phyloP scores from a whole-genome alignment of 1,140 invertebrate species.

The Drosophila sulfurigaster region DNA sequence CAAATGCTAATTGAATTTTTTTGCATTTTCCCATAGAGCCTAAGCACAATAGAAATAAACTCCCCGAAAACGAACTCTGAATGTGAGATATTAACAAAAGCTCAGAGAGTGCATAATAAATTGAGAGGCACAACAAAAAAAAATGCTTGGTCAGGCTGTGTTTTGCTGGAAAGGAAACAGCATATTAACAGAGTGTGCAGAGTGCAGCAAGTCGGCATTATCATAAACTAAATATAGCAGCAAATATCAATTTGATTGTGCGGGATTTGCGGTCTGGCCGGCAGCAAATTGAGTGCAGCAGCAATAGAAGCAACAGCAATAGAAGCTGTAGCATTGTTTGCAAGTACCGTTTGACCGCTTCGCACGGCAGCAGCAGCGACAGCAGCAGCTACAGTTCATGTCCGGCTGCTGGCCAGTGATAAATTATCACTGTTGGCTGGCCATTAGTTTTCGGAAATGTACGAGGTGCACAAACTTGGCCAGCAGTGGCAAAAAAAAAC shows the following conservation, averaged over 20 bases:
- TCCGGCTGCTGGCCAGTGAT: constrained; percentile 80
- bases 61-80: constrained; percentile 13
- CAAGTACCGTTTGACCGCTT: constrained; percentile 70
- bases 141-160: constrained; percentile 2
- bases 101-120: constrained; percentile 66
- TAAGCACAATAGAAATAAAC: constrained; percentile 19
- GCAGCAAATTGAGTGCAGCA: constrained; percentile 74
- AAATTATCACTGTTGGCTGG: constrained; percentile 79
- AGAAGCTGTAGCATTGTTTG: constrained; percentile 56
- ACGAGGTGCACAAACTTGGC: constrained; percentile 68
- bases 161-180: constrained; percentile 56
- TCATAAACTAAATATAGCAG: constrained; percentile 83
- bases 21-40: constrained; percentile 59
- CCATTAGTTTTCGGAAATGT: constrained; percentile 81
- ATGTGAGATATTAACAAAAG: constrained; percentile 31
- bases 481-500: constrained; percentile 18
- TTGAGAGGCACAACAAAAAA: constrained; percentile 1
- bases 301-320: neutral
- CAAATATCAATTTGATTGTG: constrained; percentile 83
- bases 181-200: constrained; percentile 32
- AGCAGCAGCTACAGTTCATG: constrained; percentile 55
- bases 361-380: constrained; percentile 29
- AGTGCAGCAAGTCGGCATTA: constrained; percentile 65
- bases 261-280: constrained; percentile 41
- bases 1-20: constrained; percentile 77